Evolutionary conservation across 2,113 vertebrate genomes (phyloP).

Genomic region (Labeo rohita): DNA sequence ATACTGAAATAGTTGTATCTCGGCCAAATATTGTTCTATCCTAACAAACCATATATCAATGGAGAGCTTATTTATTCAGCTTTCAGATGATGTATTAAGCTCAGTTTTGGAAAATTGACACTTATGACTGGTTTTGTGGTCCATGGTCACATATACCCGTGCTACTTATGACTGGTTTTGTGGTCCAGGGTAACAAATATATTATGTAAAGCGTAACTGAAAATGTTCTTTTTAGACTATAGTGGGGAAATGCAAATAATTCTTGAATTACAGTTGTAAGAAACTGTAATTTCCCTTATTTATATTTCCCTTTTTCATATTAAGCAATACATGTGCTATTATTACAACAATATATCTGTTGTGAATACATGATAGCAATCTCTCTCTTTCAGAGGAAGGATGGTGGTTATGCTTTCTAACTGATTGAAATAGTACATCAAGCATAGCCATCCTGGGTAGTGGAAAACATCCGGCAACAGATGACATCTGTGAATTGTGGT

Average conservation of each 20-base stretch:
- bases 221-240: not conserved
- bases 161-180: too few species aligned
- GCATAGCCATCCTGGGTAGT: slow-evolving; percentile 35
- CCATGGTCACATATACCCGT: too few species aligned
- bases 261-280: not conserved
- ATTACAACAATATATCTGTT: not conserved
- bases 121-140: too few species aligned
- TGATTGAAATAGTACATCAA: slow-evolving; percentile 23
- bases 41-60: too few species aligned
- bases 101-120: too few species aligned
- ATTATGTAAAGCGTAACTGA: not conserved
- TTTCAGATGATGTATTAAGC: too few species aligned
- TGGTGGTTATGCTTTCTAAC: not conserved
- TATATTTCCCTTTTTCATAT: not conserved
- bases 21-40: too few species aligned
- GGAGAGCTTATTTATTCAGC: too few species aligned
- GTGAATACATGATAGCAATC: not conserved
- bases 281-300: not conserved
- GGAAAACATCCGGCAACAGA: slow-evolving; percentile 52
- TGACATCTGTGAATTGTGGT: slow-evolving; percentile 54
- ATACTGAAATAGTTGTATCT: too few species aligned
- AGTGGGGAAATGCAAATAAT: not conserved
- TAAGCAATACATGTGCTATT: not conserved
- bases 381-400: not conserved
- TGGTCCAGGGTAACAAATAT: not conserved